A percentile compares a stretch with the other conserved stretches of the same genome.
These are phyloP conservation scores for Paguma larvata DNA, from an alignment of 2,797 vertebrate genomes.

Conservation along the genomic window DNA sequence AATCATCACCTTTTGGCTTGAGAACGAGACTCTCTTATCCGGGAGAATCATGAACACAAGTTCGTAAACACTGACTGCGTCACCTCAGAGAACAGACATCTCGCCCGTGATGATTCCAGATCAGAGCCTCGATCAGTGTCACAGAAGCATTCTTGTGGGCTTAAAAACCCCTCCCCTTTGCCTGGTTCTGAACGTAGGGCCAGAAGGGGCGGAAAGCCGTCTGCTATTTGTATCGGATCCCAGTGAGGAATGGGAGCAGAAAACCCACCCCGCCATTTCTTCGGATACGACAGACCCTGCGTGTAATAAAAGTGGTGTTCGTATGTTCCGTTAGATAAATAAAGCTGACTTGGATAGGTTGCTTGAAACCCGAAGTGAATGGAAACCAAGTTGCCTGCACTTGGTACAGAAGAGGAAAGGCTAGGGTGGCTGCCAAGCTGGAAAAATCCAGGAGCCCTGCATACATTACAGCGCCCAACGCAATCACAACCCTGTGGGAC, in stretches of 20 bases:
- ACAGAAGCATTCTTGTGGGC: background rate
- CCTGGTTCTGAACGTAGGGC: slow-evolving; percentile 68
- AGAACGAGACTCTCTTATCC: background rate
- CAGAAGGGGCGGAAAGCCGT: slow-evolving; percentile 64
- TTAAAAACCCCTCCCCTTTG: background rate
- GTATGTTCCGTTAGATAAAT: slow-evolving; percentile 81
- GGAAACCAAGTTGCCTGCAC: slow-evolving; percentile 73
- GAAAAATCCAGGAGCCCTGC: background rate
- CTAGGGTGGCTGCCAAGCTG: background rate
- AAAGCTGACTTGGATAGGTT: slow-evolving; percentile 78
- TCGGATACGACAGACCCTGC: slow-evolving; percentile 71
- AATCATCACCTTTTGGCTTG: slow-evolving; percentile 52
- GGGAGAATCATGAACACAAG: background rate
- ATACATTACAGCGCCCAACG: background rate
- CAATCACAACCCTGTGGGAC: background rate
- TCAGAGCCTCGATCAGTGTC: background rate
- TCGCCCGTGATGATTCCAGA: background rate
- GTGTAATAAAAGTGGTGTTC: slow-evolving; percentile 68
- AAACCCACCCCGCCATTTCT: slow-evolving; percentile 70
- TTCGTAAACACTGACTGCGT: slow-evolving; percentile 42
- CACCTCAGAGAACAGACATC: slow-evolving; percentile 47
- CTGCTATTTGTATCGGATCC: slow-evolving; percentile 68
- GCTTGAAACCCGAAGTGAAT: slow-evolving; percentile 75
- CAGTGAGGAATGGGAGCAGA: slow-evolving; percentile 53
- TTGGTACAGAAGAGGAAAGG: slow-evolving; percentile 48